Evolutionary conservation across 2,113 vertebrate genomes (phyloP), one percentile per base, ranked within the genome.

Genomic region (Guaruba guarouba): DNA sequence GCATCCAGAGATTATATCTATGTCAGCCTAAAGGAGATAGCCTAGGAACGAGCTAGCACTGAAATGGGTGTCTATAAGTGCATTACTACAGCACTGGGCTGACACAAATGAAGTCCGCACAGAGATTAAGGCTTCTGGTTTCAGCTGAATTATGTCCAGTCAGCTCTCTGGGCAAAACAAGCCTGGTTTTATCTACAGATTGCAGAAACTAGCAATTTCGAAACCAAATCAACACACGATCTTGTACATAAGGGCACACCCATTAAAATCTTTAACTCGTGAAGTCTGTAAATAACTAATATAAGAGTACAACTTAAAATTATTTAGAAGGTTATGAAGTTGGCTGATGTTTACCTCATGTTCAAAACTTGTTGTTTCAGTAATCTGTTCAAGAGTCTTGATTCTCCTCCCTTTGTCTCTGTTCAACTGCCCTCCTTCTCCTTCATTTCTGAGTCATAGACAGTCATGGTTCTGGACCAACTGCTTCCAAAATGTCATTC

Each of bases 171-270:
- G 44, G 49, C 59, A 77, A 22, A 86, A 41, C 27, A 88, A 76
- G 49, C 12, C 41, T 22, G 27, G 61, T 35, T 93, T 93, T 92
- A 95, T 86, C 91, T 82, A 48, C 77, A 86, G 92, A 83, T 71
- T 55, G 83, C 95, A 96, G 88, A 78, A 76, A 78, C 69, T 11
- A 86, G 41, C 9, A 27, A 70, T 19, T 67, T 22, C 48, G 55
- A 43, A 90, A 70, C 37, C n/a, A 86, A 81, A 95, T 59, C 71
- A 77, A 92, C 68, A 90, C 13, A 19, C 6, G 51, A 78, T 51
- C 95, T 59, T 24, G 13, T 2, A 1, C 55, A 59, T 55, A 88
- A 90, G 62, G 55, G 27, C 73, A 86, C 29, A 0, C 83, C 80
- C 86, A 86, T 13, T 51, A 70, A 88, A 94, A 83, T 46, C 18